Percentiles rank a stretch among this genome's conserved stretches.
Conservation (phyloP, 2,888 invertebrate genomes). For the Polydrusus cervinus region DNA sequence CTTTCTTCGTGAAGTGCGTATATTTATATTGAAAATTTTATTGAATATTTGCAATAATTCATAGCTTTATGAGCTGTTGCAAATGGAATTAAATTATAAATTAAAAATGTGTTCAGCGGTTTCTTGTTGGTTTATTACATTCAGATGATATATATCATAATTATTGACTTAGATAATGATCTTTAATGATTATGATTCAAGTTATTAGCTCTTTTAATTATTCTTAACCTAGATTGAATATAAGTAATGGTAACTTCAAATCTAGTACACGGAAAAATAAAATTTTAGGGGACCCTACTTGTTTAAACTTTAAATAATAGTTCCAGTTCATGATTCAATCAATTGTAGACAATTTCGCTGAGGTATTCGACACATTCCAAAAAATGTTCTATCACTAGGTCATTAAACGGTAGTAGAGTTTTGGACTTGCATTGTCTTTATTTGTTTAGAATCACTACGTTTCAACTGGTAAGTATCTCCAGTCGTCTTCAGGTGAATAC, state of each 20-base stretch:
- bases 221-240: background rate
- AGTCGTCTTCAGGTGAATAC: no score
- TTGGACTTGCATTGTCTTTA: no score
- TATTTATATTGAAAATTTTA: slow-evolving; percentile 8
- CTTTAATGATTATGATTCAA: background rate
- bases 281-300: no score
- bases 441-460: no score
- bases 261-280: background rate
- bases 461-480: no score
- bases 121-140: slow-evolving; percentile 3
- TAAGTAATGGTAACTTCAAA: background rate
- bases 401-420: no score
- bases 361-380: no score
- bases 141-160: background rate
- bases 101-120: background rate
- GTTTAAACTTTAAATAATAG: no score
- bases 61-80: background rate
- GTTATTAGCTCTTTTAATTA: background rate
- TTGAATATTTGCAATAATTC: background rate
- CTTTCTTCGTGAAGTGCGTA: background rate
- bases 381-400: no score
- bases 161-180: slow-evolving; percentile 13
- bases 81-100: slow-evolving; percentile 12
- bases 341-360: no score
- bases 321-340: no score